These are phyloP conservation scores for Periplaneta americana DNA, from an alignment of 1,140 invertebrate species.

Conservation along the genomic window DNA sequence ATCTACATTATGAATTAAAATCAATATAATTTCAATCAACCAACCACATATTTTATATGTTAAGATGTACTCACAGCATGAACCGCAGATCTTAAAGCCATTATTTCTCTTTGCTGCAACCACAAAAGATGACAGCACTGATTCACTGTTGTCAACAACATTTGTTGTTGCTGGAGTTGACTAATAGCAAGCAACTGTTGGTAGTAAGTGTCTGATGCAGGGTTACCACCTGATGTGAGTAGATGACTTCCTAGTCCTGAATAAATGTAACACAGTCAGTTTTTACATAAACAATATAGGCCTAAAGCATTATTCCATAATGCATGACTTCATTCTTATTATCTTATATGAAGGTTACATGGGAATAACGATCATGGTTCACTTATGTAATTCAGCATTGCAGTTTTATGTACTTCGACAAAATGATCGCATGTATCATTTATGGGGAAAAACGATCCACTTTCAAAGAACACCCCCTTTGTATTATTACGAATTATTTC, in stretches of 20 bases:
- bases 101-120: constrained; percentile 53
- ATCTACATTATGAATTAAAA: not conserved
- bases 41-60: not conserved
- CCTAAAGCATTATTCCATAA: too few relatives aligned
- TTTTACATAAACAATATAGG: too few relatives aligned
- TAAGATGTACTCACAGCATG: constrained; percentile 19
- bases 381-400: too few relatives aligned
- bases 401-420: too few relatives aligned
- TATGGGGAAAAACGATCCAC: too few relatives aligned
- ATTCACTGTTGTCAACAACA: constrained; percentile 52
- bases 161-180: constrained; percentile 47
- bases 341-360: too few relatives aligned
- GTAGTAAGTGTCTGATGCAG: not conserved
- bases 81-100: constrained; percentile 40
- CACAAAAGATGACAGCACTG: constrained; percentile 57
- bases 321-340: too few relatives aligned
- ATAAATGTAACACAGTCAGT: not conserved
- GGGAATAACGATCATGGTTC: too few relatives aligned
- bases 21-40: not conserved
- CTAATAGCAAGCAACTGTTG: constrained; percentile 17
- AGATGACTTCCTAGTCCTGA: not conserved
- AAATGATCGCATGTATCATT: too few relatives aligned
- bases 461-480: too few relatives aligned
- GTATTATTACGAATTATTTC: too few relatives aligned
- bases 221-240: not conserved